Conservation (phyloP, 2,888 invertebrate genomes). For the Melinaea marsaeus region DNA sequence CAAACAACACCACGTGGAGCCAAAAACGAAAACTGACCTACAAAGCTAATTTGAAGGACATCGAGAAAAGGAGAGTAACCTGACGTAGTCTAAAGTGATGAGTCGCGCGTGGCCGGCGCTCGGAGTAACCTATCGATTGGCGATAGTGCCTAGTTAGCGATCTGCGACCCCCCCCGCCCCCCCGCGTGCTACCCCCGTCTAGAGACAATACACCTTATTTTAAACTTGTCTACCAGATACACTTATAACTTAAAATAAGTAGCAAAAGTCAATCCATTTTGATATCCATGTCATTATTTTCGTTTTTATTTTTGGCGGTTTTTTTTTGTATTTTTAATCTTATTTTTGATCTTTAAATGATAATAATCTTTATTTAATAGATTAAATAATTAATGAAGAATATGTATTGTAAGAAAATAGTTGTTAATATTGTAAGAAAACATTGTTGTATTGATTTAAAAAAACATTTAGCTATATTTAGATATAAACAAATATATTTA, state of each 20-base stretch:
- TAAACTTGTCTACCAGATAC: constrained; percentile 5
- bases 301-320: no score
- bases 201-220: constrained; percentile 13
- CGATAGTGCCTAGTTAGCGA: constrained; percentile 77
- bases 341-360: no score
- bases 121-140: constrained; percentile 76
- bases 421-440: no score
- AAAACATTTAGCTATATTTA: neutral
- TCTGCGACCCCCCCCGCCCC: constrained; percentile 39
- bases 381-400: no score
- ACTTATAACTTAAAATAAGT: no score
- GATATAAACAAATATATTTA: no score
- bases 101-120: constrained; percentile 68
- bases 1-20: constrained; percentile 73
- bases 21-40: constrained; percentile 74
- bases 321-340: no score
- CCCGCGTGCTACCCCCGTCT: constrained; percentile 31
- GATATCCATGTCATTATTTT: no score
- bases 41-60: constrained; percentile 79
- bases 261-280: no score
- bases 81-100: constrained; percentile 77
- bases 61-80: constrained; percentile 78
- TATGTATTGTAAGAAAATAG: no score
- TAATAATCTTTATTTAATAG: no score
- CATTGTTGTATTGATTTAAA: no score